A percentile compares a stretch with the other conserved stretches of the same genome.
Evolutionary conservation across 2,888 invertebrate species (phyloP).

Genomic region (Seladonia tumulorum): DNA sequence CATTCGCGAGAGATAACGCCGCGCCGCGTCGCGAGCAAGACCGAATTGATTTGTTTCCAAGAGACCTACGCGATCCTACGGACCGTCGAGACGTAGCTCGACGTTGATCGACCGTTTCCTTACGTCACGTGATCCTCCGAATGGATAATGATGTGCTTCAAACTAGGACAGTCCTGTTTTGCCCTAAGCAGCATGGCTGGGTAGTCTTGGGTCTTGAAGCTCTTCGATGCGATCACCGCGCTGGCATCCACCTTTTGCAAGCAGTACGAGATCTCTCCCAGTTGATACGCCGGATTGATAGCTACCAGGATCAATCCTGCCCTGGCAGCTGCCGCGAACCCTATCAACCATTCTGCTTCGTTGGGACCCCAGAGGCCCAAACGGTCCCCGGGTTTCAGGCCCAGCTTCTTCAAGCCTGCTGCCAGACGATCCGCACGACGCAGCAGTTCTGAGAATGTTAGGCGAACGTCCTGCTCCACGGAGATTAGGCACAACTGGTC

Average conservation of each 20-base stretch:
- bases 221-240: constrained; percentile 88
- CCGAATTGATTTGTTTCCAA: not conserved
- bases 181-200: constrained; percentile 86
- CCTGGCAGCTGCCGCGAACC: constrained; percentile 89
- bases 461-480: constrained; percentile 85
- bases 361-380: constrained; percentile 94
- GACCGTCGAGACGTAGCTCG: not conserved
- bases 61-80: not conserved
- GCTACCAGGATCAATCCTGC: constrained; percentile 90
- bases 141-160: constrained; percentile 82
- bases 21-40: not conserved
- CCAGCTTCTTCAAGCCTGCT: constrained; percentile 89
- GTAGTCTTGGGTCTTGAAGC: constrained; percentile 88
- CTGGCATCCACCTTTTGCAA: constrained; percentile 89
- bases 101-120: constrained; percentile 53
- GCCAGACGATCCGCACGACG: constrained; percentile 89
- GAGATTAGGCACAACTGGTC: constrained; percentile 87
- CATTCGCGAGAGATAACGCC: constrained; percentile 21
- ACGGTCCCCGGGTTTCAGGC: constrained; percentile 89
- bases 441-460: constrained; percentile 86
- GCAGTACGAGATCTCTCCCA: constrained; percentile 89
- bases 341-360: constrained; percentile 90
- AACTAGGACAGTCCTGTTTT: constrained; percentile 86
- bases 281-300: constrained; percentile 91
- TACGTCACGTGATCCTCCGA: constrained; percentile 76